A percentile compares a stretch with the other conserved stretches of the same genome.
Evolutionary conservation across 2,113 vertebrate species (phyloP).

Genomic region (Semnornis frantzii): DNA sequence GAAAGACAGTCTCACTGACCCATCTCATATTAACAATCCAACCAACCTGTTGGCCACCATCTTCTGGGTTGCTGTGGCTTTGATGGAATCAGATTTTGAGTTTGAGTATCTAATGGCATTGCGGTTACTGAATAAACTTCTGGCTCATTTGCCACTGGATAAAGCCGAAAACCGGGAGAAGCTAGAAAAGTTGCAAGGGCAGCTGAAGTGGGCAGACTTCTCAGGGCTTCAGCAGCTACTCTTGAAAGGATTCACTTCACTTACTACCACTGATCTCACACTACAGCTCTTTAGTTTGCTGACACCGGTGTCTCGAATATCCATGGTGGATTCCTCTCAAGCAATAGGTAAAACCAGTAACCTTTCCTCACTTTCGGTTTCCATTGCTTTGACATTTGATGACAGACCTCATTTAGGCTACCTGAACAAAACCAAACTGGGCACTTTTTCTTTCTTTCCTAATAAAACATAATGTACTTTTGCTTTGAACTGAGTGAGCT

Average conservation of each 20-base stretch:
- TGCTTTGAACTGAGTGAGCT: neutral
- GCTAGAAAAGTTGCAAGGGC: slow-evolving; percentile 94
- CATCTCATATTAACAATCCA: slow-evolving; percentile 91
- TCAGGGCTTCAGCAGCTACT: slow-evolving; percentile 95
- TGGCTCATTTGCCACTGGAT: slow-evolving; percentile 93
- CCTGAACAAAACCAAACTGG: neutral
- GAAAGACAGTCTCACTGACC: slow-evolving; percentile 89
- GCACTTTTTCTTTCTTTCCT: neutral
- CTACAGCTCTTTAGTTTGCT: slow-evolving; percentile 96
- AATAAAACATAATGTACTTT: neutral
- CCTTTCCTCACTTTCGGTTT: neutral
- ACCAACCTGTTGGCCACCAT: slow-evolving; percentile 92
- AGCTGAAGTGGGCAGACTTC: slow-evolving; percentile 96
- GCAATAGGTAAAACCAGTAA: slow-evolving; percentile 84
- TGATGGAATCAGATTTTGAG: slow-evolving; percentile 99
- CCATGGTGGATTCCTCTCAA: slow-evolving; percentile 97
- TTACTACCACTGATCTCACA: slow-evolving; percentile 92
- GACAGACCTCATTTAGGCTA: neutral
- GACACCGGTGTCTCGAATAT: slow-evolving; percentile 91
- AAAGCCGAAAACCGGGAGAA: slow-evolving; percentile 94
- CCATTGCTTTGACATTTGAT: neutral
- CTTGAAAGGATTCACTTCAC: slow-evolving; percentile 96
- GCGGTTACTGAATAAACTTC: slow-evolving; percentile 89
- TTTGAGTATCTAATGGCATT: slow-evolving; percentile 98
- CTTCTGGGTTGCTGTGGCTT: slow-evolving; percentile 95